Base-by-base conservation (phyloP, 2,888 invertebrate genomes). In the Hermaeophaga mercurialis region DNA sequence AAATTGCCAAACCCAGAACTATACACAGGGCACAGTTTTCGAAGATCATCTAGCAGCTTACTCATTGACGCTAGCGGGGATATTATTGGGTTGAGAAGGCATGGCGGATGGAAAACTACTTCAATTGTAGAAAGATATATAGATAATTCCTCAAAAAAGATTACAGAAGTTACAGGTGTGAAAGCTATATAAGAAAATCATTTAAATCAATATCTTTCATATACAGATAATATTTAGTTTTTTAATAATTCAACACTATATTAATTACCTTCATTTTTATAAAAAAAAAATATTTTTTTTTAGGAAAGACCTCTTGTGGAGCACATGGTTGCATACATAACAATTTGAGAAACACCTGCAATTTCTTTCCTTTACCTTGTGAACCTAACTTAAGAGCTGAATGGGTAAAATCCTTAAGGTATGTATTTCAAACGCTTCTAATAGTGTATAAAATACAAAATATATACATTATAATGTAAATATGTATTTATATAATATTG, bases 11-110 rank as follows among this genome's bases (percentile, higher is more conserved):
- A 59, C 44, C 46, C 56, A 19, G 55, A 59, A 28, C 9, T 39
- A 22, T 63, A 63, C 28, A 57, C 56, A 0, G 61, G 61, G 19
- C 54, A 54, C 17, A 43, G 56, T 22, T 61, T 58, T 38, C 45
- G 56, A 9, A 54, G 47, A 43, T 57, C 48, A 3, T 47, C 52
- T 2, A 6, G 50, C 1, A 26, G 26, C 3, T 4, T 26, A 8
- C 9, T 26, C 2, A 9, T 26, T 8, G 26, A 26, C 2, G 26
- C 26, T 2, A 9, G 26, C 2, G 26, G 26, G 2, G 9, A 26
- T 9, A 2, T 26, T 7, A 2, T 9, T 3, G 2, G 8, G 4
- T 8, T 26, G 9, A 7, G 2, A 26, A 26, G 9, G 9, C 26
- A 26, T 2, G 5, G 26, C 9, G 9, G 9, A 8, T 7, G 4